Conservation (phyloP, 2,113 vertebrate genomes). For the Melozone crissalis region DNA sequence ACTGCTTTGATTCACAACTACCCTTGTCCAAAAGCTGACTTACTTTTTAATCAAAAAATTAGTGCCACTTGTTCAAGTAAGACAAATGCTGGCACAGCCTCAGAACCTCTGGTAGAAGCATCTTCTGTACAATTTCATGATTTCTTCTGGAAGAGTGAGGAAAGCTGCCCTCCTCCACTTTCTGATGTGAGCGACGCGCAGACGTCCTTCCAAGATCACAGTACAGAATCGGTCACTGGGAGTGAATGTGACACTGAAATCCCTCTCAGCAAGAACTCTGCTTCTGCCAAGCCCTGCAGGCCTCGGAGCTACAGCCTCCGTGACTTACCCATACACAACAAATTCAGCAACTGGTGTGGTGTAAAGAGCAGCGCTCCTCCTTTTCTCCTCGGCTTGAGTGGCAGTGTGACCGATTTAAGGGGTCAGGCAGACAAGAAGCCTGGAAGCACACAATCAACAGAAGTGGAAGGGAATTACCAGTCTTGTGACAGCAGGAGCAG, state of each 20-base stretch:
- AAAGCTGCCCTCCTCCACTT: neutral
- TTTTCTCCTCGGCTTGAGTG: neutral
- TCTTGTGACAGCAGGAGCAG: conserved; percentile 54
- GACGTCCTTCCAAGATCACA: conserved; percentile 62
- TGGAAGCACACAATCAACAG: neutral
- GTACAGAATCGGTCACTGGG: conserved; percentile 69
- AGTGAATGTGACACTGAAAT: conserved; percentile 86
- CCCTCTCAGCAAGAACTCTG: conserved; percentile 69
- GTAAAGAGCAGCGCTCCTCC: conserved; percentile 63
- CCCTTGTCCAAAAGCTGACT: neutral
- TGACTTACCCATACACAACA: conserved; percentile 87
- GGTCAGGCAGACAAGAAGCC: conserved; percentile 26
- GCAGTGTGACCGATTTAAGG: neutral
- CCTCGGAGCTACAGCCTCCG: conserved; percentile 51
- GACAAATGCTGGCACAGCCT: neutral
- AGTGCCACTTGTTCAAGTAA: neutral
- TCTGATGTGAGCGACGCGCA: conserved; percentile 54
- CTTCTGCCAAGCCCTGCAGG: conserved; percentile 5
- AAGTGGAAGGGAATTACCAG: conserved; percentile 15
- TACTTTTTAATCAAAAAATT: neutral
- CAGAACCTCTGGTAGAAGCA: neutral
- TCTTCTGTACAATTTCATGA: neutral
- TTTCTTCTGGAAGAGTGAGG: conserved; percentile 41
- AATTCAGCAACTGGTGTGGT: conserved; percentile 89
- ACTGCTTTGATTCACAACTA: neutral